phyloP scores from a whole-genome alignment of 2,113 vertebrate genomes.

The Prolemur simus region DNA sequence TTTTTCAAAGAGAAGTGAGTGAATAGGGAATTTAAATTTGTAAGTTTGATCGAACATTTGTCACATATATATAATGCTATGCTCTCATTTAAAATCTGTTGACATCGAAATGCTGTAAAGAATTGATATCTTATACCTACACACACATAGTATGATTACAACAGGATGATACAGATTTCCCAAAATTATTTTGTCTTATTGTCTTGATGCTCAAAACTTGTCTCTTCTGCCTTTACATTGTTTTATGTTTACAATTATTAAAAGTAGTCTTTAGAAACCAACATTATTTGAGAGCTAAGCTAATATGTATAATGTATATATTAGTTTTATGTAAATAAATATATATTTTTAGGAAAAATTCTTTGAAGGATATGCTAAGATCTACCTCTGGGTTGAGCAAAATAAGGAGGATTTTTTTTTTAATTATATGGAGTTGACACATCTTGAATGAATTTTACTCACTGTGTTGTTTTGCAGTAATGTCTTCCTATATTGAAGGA shows the following conservation, averaged over 20 bases:
- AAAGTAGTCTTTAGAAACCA: background rate
- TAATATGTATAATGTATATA: background rate
- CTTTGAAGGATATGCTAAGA: background rate
- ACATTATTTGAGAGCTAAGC: background rate
- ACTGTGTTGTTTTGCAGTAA: background rate
- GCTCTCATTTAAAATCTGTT: background rate
- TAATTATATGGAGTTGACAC: background rate
- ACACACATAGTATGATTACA: background rate
- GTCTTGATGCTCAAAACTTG: background rate
- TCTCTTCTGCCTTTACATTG: background rate
- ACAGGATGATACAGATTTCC: background rate
- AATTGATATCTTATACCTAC: background rate
- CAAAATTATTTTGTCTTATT: background rate
- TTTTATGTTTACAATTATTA: background rate
- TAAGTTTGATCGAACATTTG: background rate
- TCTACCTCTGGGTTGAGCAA: conserved; percentile 7
- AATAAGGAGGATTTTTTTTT: background rate
- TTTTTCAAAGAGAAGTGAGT: background rate
- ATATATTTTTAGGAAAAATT: background rate
- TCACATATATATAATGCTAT: background rate
- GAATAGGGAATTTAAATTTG: background rate
- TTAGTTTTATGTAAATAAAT: background rate
- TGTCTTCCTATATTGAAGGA: background rate
- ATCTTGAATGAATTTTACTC: background rate
- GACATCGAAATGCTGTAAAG: background rate